These are phyloP conservation scores for Tenthredo distinguenda DNA, from an alignment of 2,888 invertebrate genomes.

Conservation along the genomic window DNA sequence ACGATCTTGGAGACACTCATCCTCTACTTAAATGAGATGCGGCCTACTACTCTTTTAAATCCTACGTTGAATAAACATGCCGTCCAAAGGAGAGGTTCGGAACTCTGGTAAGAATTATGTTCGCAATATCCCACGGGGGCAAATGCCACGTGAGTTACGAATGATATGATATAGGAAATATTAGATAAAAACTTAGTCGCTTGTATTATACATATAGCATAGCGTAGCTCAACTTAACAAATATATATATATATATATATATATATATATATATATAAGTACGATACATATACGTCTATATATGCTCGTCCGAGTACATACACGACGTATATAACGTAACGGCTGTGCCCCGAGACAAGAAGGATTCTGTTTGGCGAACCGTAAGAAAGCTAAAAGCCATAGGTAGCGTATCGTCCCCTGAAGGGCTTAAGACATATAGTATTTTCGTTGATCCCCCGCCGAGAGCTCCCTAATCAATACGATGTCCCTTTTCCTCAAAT, in stretches of 20 bases:
- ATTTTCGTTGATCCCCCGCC: conserved; percentile 61
- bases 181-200: conserved; percentile 34
- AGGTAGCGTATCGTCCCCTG: conserved; percentile 59
- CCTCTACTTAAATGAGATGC: conserved; percentile 51
- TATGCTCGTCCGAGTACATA: conserved; percentile 5
- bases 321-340: neutral
- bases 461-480: conserved; percentile 50
- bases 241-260: neutral
- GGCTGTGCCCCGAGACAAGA: conserved; percentile 53
- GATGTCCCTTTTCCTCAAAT: conserved; percentile 49
- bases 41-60: conserved; percentile 56
- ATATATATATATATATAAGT: neutral
- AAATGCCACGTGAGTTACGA: conserved; percentile 46
- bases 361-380: conserved; percentile 69
- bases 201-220: neutral
- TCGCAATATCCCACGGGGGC: conserved; percentile 62
- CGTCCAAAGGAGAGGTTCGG: conserved; percentile 52
- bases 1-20: conserved; percentile 46
- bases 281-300: neutral
- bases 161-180: conserved; percentile 41
- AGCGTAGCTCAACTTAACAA: neutral
- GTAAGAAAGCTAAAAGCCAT: conserved; percentile 72
- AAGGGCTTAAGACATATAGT: conserved; percentile 64
- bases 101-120: conserved; percentile 61
- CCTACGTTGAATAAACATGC: conserved; percentile 59